phyloP scores from a whole-genome alignment of 1,140 invertebrate genomes.

The Tetragnatha versicolor region DNA sequence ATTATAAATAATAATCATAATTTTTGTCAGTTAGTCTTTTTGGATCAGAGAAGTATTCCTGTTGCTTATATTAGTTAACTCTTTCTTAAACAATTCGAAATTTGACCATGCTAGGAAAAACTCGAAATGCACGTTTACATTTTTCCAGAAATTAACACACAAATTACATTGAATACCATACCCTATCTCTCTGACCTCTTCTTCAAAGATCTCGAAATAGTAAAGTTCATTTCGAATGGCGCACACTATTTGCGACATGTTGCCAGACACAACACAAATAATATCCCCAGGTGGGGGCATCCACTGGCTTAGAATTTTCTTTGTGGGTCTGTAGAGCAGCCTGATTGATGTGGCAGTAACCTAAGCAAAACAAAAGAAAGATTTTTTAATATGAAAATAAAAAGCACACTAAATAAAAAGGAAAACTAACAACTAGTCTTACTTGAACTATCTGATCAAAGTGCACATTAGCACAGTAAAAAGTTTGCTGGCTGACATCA shows the following conservation, averaged over 20 bases:
- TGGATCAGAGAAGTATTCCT: no score
- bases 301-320: constrained; percentile 79
- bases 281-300: constrained; percentile 75
- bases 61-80: no score
- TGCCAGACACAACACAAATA: constrained; percentile 89
- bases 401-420: background rate
- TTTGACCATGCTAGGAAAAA: no score
- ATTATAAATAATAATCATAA: no score
- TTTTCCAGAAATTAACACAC: no score
- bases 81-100: no score
- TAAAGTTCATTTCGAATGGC: constrained; percentile 88
- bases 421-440: background rate
- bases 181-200: constrained; percentile 66
- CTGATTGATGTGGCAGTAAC: constrained; percentile 79
- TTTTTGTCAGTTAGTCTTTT: no score
- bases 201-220: constrained; percentile 81
- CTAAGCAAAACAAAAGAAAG: constrained; percentile 67
- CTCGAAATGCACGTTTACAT: no score
- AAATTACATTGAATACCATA: constrained; percentile 8
- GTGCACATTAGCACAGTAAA: constrained; percentile 87
- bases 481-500: constrained; percentile 88
- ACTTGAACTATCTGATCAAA: constrained; percentile 75
- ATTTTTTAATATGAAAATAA: background rate
- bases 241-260: constrained; percentile 81
- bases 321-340: constrained; percentile 73